These are phyloP conservation scores for Linyphia triangularis DNA, from an alignment of 2,888 invertebrate genomes.

Conservation along the genomic window DNA sequence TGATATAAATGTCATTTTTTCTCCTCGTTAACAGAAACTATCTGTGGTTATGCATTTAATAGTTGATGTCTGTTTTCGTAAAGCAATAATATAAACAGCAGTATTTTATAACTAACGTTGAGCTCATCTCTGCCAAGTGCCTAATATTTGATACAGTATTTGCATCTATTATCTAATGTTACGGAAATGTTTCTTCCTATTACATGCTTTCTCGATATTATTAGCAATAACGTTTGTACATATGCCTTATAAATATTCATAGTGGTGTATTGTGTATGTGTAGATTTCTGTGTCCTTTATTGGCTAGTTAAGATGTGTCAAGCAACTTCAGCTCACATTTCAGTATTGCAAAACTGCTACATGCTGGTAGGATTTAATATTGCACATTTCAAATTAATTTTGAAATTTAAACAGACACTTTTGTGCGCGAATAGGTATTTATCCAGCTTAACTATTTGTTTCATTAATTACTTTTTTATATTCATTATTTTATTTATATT, in stretches of 20 bases:
- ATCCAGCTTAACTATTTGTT: too few species aligned
- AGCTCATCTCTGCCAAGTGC: conserved; percentile 73
- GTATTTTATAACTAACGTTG: conserved; percentile 73
- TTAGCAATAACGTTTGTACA: conserved; percentile 74
- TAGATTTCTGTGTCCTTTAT: conserved; percentile 60
- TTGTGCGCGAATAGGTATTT: too few species aligned
- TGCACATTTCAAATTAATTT: too few species aligned
- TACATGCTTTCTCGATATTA: conserved; percentile 70
- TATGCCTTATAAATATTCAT: conserved; percentile 71
- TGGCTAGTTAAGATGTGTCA: conserved; percentile 25
- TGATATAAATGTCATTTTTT: background rate
- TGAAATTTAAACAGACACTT: too few species aligned
- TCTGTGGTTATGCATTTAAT: background rate
- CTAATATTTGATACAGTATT: conserved; percentile 72
- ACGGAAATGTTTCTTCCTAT: conserved; percentile 64
- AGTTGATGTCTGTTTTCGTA: conserved; percentile 36
- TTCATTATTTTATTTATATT: too few species aligned
- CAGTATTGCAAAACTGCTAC: background rate
- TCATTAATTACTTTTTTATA: too few species aligned
- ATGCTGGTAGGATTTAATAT: too few species aligned
- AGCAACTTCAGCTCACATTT: background rate
- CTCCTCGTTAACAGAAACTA: background rate
- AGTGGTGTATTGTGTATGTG: conserved; percentile 50
- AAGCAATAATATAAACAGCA: conserved; percentile 71
- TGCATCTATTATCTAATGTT: conserved; percentile 69